Evolutionary conservation across 2,888 invertebrate genomes (phyloP).

Genomic region (Teleogryllus oceanicus): DNA sequence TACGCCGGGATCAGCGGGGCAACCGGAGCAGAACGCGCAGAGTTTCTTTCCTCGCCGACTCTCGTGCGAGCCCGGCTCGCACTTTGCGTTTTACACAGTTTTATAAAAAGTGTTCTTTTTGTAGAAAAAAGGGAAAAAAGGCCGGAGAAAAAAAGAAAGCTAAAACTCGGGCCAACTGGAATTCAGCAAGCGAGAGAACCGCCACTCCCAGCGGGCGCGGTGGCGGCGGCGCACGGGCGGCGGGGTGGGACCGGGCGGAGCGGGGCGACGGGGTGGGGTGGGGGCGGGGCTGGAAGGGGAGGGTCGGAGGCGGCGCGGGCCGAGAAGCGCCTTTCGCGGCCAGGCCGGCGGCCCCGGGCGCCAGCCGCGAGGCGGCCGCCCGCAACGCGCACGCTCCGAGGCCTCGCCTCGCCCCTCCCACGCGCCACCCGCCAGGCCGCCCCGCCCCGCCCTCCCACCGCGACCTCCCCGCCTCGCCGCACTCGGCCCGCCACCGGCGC

Average conservation of each 20-base stretch:
- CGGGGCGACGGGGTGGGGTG: no score
- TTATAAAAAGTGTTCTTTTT: not conserved
- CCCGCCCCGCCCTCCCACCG: not conserved
- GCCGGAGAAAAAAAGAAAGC: not conserved
- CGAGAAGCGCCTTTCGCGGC: not conserved
- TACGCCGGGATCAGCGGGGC: no score
- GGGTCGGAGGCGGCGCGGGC: not conserved
- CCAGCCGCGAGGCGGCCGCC: not conserved
- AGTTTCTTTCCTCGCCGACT: no score
- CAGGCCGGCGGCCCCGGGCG: not conserved
- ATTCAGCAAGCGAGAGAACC: not conserved
- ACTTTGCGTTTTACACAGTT: no score
- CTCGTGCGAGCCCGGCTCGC: not conserved
- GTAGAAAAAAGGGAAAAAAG: not conserved
- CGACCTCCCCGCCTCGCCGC: not conserved
- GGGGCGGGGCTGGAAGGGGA: no score
- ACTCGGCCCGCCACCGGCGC: not conserved
- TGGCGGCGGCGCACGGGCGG: not conserved
- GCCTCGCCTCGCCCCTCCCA: not conserved
- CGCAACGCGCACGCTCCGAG: constrained; percentile 1
- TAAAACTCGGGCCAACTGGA: not conserved
- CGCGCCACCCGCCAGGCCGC: not conserved
- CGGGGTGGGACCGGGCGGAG: no score
- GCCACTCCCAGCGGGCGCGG: constrained; percentile 1
- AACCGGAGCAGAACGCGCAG: no score